Base-by-base conservation (phyloP, 1,140 invertebrate genomes). In the Galleria mellonella region DNA sequence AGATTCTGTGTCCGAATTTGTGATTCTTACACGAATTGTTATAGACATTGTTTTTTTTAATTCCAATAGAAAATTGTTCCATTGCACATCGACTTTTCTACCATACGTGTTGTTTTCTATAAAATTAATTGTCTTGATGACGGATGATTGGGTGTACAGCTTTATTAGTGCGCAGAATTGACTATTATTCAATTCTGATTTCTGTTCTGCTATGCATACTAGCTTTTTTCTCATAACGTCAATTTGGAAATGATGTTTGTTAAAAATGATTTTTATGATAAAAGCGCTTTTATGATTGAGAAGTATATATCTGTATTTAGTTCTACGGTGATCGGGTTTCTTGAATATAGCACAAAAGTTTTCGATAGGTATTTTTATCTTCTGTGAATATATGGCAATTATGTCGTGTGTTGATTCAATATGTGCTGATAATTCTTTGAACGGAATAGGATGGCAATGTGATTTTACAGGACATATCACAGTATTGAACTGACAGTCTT, bases 331-430 rank as follows among this genome's bases (percentile, higher is more conserved):
- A 0, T 74, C 77, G 1, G 83, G 82, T 45, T 83, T 79, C 56
- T 77, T 83, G 9, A 85, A 60, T 40, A 85, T 84, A 0, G 68
- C 78, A 47, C 78, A 74, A 57, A 87, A 86, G 58, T 85, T 84
- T 54, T 85, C 82, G 56, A 87, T 85, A 14, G 84, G 55, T 31
- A 87, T 84, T 38, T 83, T 84, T 27, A 85, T 83, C 61, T 82
- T 84, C 41, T 79, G 75, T 2, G 82, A 79, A 59, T 84, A 79
- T 28, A 86, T 72, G 0, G 82, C 75, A 17, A 79, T 84, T 37
- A 84, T 75, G 39, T 78, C 79, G 62, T 87, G 84, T 9, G 43
- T 70, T 4, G 54, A 55, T 27, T 77, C 66, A 9, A 87, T 63
- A 43, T 87, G 84, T 5, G 47, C 56, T 15, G 73, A 68, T 2